Evolutionary conservation across 92 coral and sea anemone species (phyloP).

Genomic region (Palythoa grandis): DNA sequence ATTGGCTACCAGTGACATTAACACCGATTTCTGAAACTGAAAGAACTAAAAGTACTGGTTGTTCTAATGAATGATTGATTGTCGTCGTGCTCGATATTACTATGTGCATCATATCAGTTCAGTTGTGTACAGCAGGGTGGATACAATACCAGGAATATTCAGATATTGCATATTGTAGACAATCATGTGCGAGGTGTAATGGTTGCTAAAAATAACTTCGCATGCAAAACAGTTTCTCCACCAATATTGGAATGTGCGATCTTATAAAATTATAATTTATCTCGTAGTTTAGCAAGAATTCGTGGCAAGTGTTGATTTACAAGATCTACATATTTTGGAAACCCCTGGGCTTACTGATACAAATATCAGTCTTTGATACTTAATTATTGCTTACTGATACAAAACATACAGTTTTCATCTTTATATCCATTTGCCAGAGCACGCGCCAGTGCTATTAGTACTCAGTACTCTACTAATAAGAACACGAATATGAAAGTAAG

Average conservation of each 20-base stretch:
- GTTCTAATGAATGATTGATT: background rate
- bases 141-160: background rate
- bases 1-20: background rate
- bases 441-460: background rate
- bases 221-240: background rate
- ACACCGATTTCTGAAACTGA: background rate
- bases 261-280: background rate
- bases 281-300: background rate
- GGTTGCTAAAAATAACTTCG: background rate
- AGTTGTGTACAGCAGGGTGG: background rate
- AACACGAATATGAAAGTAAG: too few species aligned
- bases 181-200: background rate
- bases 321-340: background rate
- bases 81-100: background rate
- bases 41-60: background rate
- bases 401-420: background rate
- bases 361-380: background rate
- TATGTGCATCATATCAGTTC: background rate
- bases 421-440: too few species aligned
- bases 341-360: background rate
- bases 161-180: background rate
- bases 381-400: background rate
- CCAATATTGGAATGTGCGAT: background rate
- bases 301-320: background rate
- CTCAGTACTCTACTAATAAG: too few species aligned